Evolutionary conservation across 2,797 vertebrate species (phyloP).

Genomic region (Oreortyx pictus): DNA sequence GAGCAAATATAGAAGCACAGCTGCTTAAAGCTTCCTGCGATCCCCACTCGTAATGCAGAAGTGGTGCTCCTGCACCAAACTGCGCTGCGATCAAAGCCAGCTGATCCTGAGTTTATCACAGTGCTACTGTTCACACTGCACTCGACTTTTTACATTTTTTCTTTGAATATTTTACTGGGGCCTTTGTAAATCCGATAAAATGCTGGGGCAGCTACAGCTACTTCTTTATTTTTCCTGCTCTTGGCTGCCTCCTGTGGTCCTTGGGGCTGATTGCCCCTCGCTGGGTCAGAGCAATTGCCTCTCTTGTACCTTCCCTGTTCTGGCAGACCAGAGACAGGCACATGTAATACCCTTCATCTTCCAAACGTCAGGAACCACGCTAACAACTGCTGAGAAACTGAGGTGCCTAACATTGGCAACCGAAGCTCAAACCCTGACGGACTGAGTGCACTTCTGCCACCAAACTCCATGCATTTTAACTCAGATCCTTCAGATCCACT

Average conservation of each 20-base stretch:
- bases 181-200: slow-evolving; percentile 30
- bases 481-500: background rate
- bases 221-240: background rate
- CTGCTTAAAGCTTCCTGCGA: slow-evolving; percentile 60
- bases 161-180: background rate
- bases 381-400: background rate
- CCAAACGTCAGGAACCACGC: background rate
- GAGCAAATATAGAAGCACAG: slow-evolving; percentile 68
- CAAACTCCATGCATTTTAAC: background rate
- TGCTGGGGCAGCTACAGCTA: background rate
- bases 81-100: slow-evolving; percentile 33
- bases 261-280: background rate
- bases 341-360: background rate
- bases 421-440: background rate
- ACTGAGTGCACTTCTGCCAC: background rate
- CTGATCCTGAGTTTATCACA: slow-evolving; percentile 55
- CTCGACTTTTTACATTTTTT: slow-evolving; percentile 40
- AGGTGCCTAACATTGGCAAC: background rate
- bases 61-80: slow-evolving; percentile 61
- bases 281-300: background rate
- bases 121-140: slow-evolving; percentile 24
- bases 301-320: background rate
- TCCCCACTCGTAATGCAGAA: slow-evolving; percentile 33
- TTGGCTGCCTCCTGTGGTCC: slow-evolving; percentile 27
- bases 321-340: background rate